Evolutionary conservation across 2,888 invertebrate species (phyloP).

Genomic region (Byasa hedistus): DNA sequence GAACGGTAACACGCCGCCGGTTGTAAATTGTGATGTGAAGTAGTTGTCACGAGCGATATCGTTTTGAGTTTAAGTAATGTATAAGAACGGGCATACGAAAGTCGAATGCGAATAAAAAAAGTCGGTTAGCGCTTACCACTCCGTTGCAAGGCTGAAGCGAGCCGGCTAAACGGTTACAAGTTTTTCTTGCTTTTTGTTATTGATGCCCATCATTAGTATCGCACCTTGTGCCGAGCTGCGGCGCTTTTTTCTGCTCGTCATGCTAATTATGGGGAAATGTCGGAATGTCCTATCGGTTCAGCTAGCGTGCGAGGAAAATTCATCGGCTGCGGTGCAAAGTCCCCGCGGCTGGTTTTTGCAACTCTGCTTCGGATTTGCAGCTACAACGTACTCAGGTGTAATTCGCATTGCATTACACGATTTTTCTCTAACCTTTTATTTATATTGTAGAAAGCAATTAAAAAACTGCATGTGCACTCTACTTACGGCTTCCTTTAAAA

Average conservation of each 20-base stretch:
- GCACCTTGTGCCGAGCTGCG: constrained; percentile 39
- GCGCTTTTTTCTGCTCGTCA: constrained; percentile 38
- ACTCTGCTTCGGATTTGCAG: no score
- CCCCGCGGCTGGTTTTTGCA: constrained; percentile 4
- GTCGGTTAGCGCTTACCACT: constrained; percentile 13
- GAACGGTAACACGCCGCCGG: no score
- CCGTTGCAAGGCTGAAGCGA: constrained; percentile 23
- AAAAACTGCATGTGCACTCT: no score
- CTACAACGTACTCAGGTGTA: no score
- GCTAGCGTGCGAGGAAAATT: constrained; percentile 34
- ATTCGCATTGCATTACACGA: no score
- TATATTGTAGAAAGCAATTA: no score
- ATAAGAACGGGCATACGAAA: not conserved
- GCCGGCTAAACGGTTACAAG: constrained; percentile 31
- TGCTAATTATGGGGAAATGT: constrained; percentile 43
- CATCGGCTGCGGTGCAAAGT: not conserved
- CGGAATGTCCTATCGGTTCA: constrained; percentile 47
- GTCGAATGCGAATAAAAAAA: not conserved
- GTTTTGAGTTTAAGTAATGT: constrained; percentile 11
- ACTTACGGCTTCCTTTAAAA: no score
- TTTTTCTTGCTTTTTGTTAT: constrained; percentile 43
- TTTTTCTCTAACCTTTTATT: no score
- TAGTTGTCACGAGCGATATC: not conserved
- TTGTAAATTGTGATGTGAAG: constrained; percentile 1
- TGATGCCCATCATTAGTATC: constrained; percentile 53